phyloP scores from a whole-genome alignment of 2,888 invertebrate genomes.

The Rotaria macrura region DNA sequence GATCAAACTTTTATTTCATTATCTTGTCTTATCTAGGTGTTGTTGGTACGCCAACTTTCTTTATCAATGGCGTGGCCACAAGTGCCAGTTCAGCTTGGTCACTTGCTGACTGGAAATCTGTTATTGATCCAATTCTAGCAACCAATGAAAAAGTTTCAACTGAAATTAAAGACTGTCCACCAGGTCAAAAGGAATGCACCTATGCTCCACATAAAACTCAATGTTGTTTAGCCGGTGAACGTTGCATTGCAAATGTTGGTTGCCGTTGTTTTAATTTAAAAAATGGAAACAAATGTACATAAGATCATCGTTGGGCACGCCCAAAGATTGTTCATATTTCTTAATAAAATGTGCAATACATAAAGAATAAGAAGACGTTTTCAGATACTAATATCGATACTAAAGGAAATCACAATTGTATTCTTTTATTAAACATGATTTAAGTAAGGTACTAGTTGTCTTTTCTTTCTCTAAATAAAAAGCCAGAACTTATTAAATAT shows the following conservation, averaged over 20 bases:
- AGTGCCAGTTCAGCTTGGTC: conserved; percentile 39
- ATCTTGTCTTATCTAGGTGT: conserved; percentile 35
- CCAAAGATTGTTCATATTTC: not conserved
- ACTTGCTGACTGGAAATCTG: conserved; percentile 38
- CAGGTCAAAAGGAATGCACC: conserved; percentile 36
- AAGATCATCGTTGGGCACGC: not conserved
- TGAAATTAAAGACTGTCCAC: not conserved
- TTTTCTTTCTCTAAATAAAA: too few relatives aligned
- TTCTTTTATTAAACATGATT: too few relatives aligned
- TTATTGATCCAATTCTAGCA: conserved; percentile 37
- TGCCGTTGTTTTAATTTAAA: conserved; percentile 37
- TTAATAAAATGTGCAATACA: not conserved
- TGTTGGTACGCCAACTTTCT: conserved; percentile 39
- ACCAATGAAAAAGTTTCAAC: not conserved
- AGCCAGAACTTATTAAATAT: too few relatives aligned
- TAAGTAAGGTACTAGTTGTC: too few relatives aligned
- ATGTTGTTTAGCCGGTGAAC: conserved; percentile 38
- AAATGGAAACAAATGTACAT: not conserved
- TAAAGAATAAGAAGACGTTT: not conserved
- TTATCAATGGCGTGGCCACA: conserved; percentile 40
- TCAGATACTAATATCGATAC: too few relatives aligned
- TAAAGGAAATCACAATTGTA: too few relatives aligned
- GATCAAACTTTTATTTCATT: too few relatives aligned
- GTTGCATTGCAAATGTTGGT: conserved; percentile 39
- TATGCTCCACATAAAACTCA: conserved; percentile 39